Percentiles rank a stretch among this genome's conserved stretches.
Conservation (phyloP, 1,140 invertebrate species). For the Drosophila mauritiana region DNA sequence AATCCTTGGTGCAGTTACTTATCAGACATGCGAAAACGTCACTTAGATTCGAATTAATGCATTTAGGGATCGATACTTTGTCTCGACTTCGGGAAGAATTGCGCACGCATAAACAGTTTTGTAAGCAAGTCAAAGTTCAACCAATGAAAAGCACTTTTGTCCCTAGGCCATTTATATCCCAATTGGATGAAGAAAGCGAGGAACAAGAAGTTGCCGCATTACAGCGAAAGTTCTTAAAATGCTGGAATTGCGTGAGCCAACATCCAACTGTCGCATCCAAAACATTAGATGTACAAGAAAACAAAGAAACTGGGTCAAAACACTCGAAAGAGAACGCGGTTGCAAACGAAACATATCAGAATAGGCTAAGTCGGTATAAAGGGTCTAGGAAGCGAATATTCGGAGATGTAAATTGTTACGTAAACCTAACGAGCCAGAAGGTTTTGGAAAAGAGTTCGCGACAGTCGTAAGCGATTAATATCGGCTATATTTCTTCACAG, state of each 20-base stretch:
- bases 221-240: too few species aligned
- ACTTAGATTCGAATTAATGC: neutral
- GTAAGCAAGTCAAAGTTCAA: too few species aligned
- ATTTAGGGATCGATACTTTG: neutral
- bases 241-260: neutral
- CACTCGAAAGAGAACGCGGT: neutral
- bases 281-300: neutral
- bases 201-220: too few species aligned
- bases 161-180: too few species aligned
- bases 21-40: neutral
- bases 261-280: neutral
- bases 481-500: neutral
- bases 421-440: neutral
- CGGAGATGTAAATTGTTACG: neutral
- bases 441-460: neutral
- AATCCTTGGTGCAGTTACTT: neutral
- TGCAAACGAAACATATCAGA: too few species aligned
- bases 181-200: too few species aligned
- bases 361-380: too few species aligned
- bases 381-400: neutral
- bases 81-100: too few species aligned
- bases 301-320: neutral
- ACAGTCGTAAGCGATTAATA: neutral
- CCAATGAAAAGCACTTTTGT: too few species aligned
- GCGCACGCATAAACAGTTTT: too few species aligned